These are phyloP conservation scores for Synaphobranchus kaupii DNA, from an alignment of 2,797 vertebrate genomes.

Conservation along the genomic window DNA sequence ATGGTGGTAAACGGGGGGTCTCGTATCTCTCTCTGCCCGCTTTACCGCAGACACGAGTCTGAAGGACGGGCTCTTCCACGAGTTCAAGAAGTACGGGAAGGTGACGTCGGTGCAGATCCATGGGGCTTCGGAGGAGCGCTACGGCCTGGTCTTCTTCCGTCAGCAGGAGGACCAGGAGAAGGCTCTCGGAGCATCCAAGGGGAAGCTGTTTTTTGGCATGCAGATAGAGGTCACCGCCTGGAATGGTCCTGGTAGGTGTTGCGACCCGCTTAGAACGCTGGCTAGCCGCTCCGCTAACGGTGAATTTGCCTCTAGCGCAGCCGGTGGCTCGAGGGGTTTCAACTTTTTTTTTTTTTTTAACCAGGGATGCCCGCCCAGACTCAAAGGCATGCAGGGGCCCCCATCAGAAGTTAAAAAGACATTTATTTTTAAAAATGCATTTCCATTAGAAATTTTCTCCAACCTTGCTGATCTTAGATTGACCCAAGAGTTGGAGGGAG, in stretches of 20 bases:
- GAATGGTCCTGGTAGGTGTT: conserved; percentile 89
- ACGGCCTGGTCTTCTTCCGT: conserved; percentile 96
- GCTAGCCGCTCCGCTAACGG: no score
- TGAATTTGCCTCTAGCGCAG: no score
- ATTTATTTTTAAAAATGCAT: no score
- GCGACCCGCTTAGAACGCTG: no score
- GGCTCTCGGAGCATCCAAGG: conserved; percentile 92
- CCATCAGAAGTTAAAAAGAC: no score
- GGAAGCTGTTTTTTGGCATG: conserved; percentile 99
- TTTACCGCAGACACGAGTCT: conserved; percentile 89
- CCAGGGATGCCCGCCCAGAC: no score
- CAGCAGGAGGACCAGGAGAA: conserved; percentile 99
- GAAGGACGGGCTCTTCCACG: conserved; percentile 98
- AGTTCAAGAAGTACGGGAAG: conserved; percentile 99
- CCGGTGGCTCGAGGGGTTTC: no score
- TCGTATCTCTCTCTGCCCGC: not conserved
- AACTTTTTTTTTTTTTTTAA: no score
- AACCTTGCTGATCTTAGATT: no score
- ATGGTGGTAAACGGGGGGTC: not conserved
- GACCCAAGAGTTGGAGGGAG: no score
- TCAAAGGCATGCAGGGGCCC: no score
- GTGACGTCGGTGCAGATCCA: conserved; percentile 99
- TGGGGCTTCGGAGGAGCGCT: conserved; percentile 91
- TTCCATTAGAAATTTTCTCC: no score
- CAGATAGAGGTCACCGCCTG: conserved; percentile 98